Base-by-base conservation (phyloP, 2,888 invertebrate species). In the Caenorhabditis panamensis region DNA sequence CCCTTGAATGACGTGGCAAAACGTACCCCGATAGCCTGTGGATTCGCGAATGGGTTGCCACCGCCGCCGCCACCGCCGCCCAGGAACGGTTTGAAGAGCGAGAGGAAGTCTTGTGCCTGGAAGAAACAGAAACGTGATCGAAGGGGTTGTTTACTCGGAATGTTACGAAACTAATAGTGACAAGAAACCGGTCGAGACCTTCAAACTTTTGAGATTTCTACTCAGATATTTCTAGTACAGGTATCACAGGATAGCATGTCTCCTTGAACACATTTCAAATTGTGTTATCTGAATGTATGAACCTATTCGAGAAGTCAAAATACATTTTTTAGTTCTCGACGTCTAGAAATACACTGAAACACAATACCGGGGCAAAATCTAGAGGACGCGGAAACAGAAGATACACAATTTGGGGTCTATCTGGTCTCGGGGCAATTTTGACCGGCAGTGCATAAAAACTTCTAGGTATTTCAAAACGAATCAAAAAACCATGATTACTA, bases 91-190 rank as follows among this genome's bases (percentile, higher is more conserved):
- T 76, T 72, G 73, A 88, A 79, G 26, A 88, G 66, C 11, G 87
- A 85, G 49, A 88, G 63, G 73, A 88, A 88, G 66, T 88, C 82
- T 82, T 88, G 87, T 18, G 86, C 83, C 88, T 88, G 73, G n/a
- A n/a, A n/a, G 31, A 4, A 31, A 13, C 36, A 5, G 22, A 0
- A 26, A 18, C 41, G 44, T 28, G 24, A 54, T 37, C 22, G 1
- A 5, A n/a, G n/a, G n/a, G n/a, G n/a, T n/a, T 49, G 18, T 22
- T 49, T 49, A 49, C 49, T 49, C 18, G 6, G 18, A 47, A 47
- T n/a, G 20, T 20, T n/a, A 6, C 41, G 41, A 41, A 9, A 6
- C 31, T 4, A 31, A 41, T 11, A 41, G 41, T 41, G 5, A 16
- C 41, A 2, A 41, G 41, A 41, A 41, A 54, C 54, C 54, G 54